These are phyloP conservation scores for Hippocampus abdominalis DNA, from an alignment of 2,113 vertebrate species.

Conservation along the genomic window DNA sequence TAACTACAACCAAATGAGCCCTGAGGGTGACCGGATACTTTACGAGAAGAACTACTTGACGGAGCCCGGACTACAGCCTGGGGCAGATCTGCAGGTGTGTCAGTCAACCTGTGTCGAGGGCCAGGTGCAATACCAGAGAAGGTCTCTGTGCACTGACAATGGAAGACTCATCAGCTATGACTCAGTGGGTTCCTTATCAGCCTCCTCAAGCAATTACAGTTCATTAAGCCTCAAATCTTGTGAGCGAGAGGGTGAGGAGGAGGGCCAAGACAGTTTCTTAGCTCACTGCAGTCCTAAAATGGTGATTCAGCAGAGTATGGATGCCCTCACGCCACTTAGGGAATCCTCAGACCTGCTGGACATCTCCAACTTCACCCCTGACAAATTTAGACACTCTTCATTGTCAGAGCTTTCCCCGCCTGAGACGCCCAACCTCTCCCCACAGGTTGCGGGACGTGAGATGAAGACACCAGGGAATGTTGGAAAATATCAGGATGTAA, in stretches of 20 bases:
- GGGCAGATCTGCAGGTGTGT: constrained; percentile 89
- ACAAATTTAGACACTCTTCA: constrained; percentile 96
- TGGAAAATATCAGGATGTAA: constrained; percentile 83
- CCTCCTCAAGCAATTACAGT: constrained; percentile 93
- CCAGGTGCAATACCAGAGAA: constrained; percentile 92
- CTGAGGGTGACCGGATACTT: constrained; percentile 84
- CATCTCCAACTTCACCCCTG: constrained; percentile 98
- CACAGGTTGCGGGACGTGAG: constrained; percentile 86
- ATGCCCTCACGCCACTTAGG: constrained; percentile 90
- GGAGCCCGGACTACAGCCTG: constrained; percentile 82
- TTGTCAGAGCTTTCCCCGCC: constrained; percentile 95
- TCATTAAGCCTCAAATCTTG: constrained; percentile 94
- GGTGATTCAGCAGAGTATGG: constrained; percentile 96
- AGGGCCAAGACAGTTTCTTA: constrained; percentile 92
- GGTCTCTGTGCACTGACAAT: constrained; percentile 86
- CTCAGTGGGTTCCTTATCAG: constrained; percentile 92
- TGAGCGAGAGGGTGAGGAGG: constrained; percentile 92
- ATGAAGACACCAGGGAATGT: constrained; percentile 79
- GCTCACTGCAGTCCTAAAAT: constrained; percentile 98
- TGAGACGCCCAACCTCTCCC: constrained; percentile 94
- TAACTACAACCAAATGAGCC: constrained; percentile 81
- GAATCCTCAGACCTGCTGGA: constrained; percentile 97
- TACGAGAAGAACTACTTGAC: constrained; percentile 90
- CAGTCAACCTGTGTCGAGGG: constrained; percentile 86
- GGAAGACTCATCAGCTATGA: constrained; percentile 95